Base-by-base conservation (phyloP, 2,797 vertebrate species). In the Sphenodon punctatus region DNA sequence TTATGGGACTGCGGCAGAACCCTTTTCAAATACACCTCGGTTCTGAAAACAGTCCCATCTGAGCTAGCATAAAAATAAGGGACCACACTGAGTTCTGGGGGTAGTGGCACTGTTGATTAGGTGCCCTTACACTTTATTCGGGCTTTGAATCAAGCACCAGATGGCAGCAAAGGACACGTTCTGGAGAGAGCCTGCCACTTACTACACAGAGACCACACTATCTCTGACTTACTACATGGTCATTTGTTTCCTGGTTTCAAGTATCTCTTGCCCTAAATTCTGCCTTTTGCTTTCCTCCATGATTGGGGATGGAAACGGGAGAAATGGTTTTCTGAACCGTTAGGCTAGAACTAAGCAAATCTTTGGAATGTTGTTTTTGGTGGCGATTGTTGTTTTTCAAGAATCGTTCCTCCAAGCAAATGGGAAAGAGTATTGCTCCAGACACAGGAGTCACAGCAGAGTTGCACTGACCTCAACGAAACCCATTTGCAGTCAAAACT, bases 151-250 rank as follows among this genome's bases (percentile, higher is more conserved):
- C 8, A 5, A 20, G 76, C 94, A 85, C 85, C 85, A 94, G 94
- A 59, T 76, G 94, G 92, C 90, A 84, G 92, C 92, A 93, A 82
- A 91, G 85, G 75, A 88, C 59, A 59, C 16, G 27, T 43, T 10
- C 67, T 80, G 68, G 16, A 27, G 10, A 10, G 49, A n/a, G 51
- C 36, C 23, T 15, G 30, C 13, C 56, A 45, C 8, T 20, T 4
- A 32, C n/a, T 23, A 51, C 25, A 5, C 20, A 19, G n/a, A 59
- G 10, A 2, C 4, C 38, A 10, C 10, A 3, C 8, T 38, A 59
- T 34, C 55, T 14, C 20, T 10, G 13, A 42, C 23, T 4, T n/a
- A 36, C 5, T 25, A 1, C 0, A 0, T 9, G 3, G 3, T 23
- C 2, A 38, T 48, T 48, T 48, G 22, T 25, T 23, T 25, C 48